Conservation (phyloP, 1,140 invertebrate species). For the Caenorhabditis briggsae region DNA sequence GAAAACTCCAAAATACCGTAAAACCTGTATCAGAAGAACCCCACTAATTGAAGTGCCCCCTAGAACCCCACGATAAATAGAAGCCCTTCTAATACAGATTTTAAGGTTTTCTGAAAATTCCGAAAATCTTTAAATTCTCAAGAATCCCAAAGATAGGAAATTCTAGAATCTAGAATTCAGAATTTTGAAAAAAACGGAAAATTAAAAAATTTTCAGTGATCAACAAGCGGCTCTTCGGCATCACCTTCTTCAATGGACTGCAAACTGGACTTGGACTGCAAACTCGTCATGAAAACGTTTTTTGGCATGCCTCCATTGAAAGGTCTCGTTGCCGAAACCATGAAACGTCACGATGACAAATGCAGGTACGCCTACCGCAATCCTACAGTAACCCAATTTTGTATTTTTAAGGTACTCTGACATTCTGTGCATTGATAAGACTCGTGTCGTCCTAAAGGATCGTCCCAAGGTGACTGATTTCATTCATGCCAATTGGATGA, state of each 20-base stretch:
- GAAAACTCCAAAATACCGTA: no score
- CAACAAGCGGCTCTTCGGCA: background rate
- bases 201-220: background rate
- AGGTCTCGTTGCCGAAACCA: background rate
- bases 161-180: background rate
- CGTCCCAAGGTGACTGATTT: constrained; percentile 48
- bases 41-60: no score
- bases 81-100: no score
- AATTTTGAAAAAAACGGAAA: background rate
- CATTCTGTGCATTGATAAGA: constrained; percentile 60
- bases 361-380: background rate
- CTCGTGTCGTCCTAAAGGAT: constrained; percentile 60
- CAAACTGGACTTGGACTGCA: background rate
- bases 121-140: no score
- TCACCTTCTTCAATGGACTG: background rate
- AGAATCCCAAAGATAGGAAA: no score
- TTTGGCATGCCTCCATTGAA: background rate
- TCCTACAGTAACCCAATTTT: background rate
- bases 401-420: constrained; percentile 49
- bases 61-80: no score
- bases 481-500: constrained; percentile 64
- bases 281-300: background rate
- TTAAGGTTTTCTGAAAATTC: no score
- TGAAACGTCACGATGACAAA: background rate
- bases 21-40: no score